phyloP scores from a whole-genome alignment of 2,888 invertebrate species.

The Cephus spinipes region DNA sequence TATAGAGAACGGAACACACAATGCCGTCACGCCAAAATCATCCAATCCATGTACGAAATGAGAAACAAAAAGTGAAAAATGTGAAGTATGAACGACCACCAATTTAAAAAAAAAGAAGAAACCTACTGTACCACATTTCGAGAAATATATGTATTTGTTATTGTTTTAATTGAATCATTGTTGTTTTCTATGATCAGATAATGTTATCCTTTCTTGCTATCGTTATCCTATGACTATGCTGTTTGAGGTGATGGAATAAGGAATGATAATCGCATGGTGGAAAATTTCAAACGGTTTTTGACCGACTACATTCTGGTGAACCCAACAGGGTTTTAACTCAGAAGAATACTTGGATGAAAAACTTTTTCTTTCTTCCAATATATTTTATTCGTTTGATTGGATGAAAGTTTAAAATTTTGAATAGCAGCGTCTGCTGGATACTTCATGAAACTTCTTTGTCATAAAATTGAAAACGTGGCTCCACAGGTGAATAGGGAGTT shows the following conservation, averaged over 20 bases:
- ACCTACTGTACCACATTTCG: conserved; percentile 66
- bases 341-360: background rate
- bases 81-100: conserved; percentile 49
- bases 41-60: conserved; percentile 50
- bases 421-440: background rate
- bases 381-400: too few species aligned
- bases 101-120: conserved; percentile 51
- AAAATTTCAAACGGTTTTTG: background rate
- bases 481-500: too few species aligned
- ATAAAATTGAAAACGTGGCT: background rate
- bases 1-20: background rate
- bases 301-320: background rate
- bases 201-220: background rate
- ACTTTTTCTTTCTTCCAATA: background rate
- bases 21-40: conserved; percentile 35
- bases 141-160: conserved; percentile 68
- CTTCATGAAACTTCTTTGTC: background rate
- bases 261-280: background rate
- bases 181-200: conserved; percentile 15
- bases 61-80: conserved; percentile 35
- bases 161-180: conserved; percentile 64
- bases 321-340: background rate
- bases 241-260: background rate
- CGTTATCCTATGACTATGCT: background rate
- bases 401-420: background rate